Conservation (phyloP, 2,888 invertebrate species). For the Drosophila sordidula region DNA sequence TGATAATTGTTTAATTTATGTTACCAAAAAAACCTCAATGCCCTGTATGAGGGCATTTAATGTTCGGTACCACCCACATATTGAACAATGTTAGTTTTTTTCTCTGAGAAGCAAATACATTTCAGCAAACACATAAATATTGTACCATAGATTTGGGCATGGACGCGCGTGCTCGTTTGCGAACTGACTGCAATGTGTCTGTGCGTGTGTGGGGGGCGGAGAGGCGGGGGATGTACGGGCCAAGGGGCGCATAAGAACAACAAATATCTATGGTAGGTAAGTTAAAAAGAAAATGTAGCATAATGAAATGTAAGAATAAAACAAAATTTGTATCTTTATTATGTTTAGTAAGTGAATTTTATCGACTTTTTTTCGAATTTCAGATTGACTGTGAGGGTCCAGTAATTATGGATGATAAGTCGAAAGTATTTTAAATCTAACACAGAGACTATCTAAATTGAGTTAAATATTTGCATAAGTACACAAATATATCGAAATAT, state of each 20-base stretch:
- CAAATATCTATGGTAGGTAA: slow-evolving; percentile 5
- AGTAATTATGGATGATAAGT: neutral
- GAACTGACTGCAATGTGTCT: neutral
- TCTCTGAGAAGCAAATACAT: slow-evolving; percentile 3
- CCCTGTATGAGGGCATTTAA: neutral
- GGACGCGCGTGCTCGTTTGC: slow-evolving; percentile 2
- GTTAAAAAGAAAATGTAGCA: slow-evolving; percentile 2
- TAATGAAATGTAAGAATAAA: slow-evolving; percentile 9
- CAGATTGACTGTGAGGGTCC: neutral
- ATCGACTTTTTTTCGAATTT: neutral
- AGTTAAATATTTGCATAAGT: too few species aligned
- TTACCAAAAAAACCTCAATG: too few species aligned
- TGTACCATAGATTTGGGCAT: slow-evolving; percentile 25
- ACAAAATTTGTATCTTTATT: neutral
- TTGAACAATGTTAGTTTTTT: slow-evolving; percentile 1
- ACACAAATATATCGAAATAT: too few species aligned
- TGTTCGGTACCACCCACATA: neutral
- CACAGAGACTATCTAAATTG: too few species aligned
- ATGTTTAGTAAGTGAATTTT: neutral
- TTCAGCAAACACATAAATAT: slow-evolving; percentile 30
- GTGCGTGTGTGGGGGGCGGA: neutral
- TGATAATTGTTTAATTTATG: too few species aligned
- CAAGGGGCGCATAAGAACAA: neutral
- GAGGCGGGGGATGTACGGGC: neutral
- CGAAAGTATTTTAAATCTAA: too few species aligned